These are phyloP conservation scores for Boloria euphrosyne DNA, from an alignment of 2,888 invertebrate genomes.

Conservation along the genomic window DNA sequence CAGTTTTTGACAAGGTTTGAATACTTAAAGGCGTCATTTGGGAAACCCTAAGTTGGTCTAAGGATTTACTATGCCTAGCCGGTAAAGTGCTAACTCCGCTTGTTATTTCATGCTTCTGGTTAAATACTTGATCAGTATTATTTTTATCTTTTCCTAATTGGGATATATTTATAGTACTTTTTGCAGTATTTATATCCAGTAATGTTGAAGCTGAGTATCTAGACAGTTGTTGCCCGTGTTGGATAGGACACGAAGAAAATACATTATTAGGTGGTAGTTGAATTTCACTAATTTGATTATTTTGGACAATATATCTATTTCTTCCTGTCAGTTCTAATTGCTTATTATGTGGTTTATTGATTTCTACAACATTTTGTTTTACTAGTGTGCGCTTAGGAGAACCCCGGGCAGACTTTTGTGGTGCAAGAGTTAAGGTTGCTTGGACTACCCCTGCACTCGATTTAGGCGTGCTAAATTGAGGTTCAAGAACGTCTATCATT, in stretches of 20 bases:
- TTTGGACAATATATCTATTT: conserved; percentile 78
- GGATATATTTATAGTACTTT: conserved; percentile 56
- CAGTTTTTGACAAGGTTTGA: conserved; percentile 62
- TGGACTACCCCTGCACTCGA: conserved; percentile 80
- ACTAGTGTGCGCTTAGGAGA: conserved; percentile 75
- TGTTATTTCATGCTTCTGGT: conserved; percentile 69
- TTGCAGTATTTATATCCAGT: conserved; percentile 70
- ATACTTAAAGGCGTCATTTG: conserved; percentile 65
- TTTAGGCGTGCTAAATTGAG: conserved; percentile 79
- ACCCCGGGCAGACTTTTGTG: conserved; percentile 75
- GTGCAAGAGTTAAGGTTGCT: conserved; percentile 85
- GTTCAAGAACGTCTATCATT: conserved; percentile 80
- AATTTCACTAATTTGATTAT: conserved; percentile 79
- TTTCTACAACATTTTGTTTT: conserved; percentile 72
- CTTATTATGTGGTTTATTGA: conserved; percentile 69
- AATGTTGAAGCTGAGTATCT: conserved; percentile 84
- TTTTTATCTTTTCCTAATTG: conserved; percentile 60
- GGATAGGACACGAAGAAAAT: conserved; percentile 71
- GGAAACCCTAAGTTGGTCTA: conserved; percentile 88
- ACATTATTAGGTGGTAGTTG: conserved; percentile 72
- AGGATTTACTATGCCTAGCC: conserved; percentile 90
- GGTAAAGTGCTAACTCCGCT: conserved; percentile 83
- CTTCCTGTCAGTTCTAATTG: conserved; percentile 75
- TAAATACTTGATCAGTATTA: conserved; percentile 61
- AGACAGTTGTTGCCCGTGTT: conserved; percentile 77